Base-by-base conservation (phyloP, 2,113 vertebrate genomes). In the Xerus inauris region DNA sequence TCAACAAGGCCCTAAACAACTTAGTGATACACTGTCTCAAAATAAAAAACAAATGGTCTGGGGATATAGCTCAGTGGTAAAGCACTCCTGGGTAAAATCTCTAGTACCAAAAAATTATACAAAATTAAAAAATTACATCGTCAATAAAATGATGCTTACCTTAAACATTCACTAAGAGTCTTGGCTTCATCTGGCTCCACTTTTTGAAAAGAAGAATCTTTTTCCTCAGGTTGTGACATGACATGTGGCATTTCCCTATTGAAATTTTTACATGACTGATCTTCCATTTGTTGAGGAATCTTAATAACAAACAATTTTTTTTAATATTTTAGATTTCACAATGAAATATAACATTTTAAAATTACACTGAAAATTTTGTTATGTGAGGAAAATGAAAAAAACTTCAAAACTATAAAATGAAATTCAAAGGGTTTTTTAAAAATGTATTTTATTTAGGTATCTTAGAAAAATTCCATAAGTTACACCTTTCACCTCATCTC, bases 291-390 rank as follows among this genome's bases (percentile, higher is more conserved):
- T 69, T 91, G 79, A 57, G 71, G 8, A 94, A 45, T 80, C 97
- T 98, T 95, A 81, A 96, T 47, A 96, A 94, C 40, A 94, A 97
- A n/a, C n/a, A n/a, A n/a, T n/a, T n/a, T n/a, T 88, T 89, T 95
- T 42, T 38, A 7, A 49, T 69, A 30, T 84, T 81, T 95, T 76
- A 95, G 2, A 5, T 77, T 84, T 97, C 72, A 87, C 9, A 93
- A 94, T 67, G 13, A 81, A 91, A 91, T 1, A 5, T 38, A 89
- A 89, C 75, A 95, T 92, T 85, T 82, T 81, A 51, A 73, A 40
- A 90, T 11, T 73, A 84, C 62, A 91, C 0, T 92, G 38, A 91
- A 94, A 96, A 90, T 35, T 65, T 17, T 71, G 16, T 67, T 67
- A 67, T 7, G 8, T 67, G 30, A 67, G 13, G 32, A 32, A 67